Base-by-base conservation (phyloP, 2,797 vertebrate genomes). In the Danio kyathit region DNA sequence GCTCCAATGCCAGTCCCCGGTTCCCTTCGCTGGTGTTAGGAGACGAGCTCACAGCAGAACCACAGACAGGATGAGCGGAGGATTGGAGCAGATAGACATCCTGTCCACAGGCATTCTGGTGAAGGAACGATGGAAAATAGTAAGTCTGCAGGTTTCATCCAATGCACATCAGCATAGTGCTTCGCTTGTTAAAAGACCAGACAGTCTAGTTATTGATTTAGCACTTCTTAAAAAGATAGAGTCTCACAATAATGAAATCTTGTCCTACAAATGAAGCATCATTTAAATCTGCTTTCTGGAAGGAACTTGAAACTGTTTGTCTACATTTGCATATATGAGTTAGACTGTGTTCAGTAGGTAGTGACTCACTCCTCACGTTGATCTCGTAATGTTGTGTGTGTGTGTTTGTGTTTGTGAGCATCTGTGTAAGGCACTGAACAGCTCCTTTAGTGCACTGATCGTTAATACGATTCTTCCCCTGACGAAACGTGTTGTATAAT, bases 111-210 rank as follows among this genome's bases (percentile, higher is more conserved):
- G 96, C 90, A 94, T 96, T 86, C 87, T 99, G 87, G 98, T 99
- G 86, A 99, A 98, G 92, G 98, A 99, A 89, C 94, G 98, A 97
- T 99, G 98, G 98, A 99, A 99, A 93, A 98, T 99, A 95, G 98
- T 99, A 86, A 95, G 97, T 94, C 46, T 72, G 66, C 46, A 41
- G 65, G 38, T 61, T 54, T 75, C 16, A n/a, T 73, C 52, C 38
- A 74, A 48, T 11, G 29, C 16, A 40, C 29, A 19, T 64, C 46
- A 51, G 4, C 38, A 21, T 13, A 29, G 17, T 74, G 72, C 19
- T 43, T 56, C 8, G 38, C 14, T 61, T 60, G 43, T 29, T 38
- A 46, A 60, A 59, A 21, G 7, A n/a, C 43, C 40, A n/a, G 72
- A 13, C 12, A 1, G 10, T 0, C 6, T 70, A 41, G 67, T 41